Evolutionary conservation across 2,113 vertebrate genomes (phyloP).

Genomic region (Collichthys lucidus): DNA sequence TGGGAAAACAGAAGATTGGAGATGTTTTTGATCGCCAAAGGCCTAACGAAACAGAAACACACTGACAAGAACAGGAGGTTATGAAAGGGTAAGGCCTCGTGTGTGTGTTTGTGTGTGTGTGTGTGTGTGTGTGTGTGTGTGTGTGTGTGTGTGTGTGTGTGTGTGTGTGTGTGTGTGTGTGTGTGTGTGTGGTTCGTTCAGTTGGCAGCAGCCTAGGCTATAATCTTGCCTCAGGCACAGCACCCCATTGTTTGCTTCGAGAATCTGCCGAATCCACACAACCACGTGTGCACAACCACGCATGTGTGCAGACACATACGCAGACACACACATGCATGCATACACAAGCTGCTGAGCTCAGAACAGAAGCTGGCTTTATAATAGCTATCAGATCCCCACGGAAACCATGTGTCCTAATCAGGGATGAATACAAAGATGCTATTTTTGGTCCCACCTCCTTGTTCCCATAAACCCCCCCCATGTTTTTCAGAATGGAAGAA

Average conservation of each 20-base stretch:
- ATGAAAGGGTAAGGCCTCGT: conserved; percentile 20
- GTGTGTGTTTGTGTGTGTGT: no score
- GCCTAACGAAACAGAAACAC: conserved; percentile 27
- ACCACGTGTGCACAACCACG: conserved; percentile 42
- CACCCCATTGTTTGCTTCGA: conserved; percentile 77
- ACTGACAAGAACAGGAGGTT: conserved; percentile 50
- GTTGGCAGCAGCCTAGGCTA: conserved; percentile 62
- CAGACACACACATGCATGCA: conserved; percentile 40
- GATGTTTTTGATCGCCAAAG: conserved; percentile 5
- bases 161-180: conserved; percentile 22
- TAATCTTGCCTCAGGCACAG: conserved; percentile 79
- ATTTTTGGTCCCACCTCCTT: conserved; percentile 77
- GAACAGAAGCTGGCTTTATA: conserved; percentile 82
- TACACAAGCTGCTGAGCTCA: conserved; percentile 42
- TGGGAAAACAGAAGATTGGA: conserved; percentile 11
- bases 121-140: no score
- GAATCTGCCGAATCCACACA: conserved; percentile 78
- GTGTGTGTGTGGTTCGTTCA: conserved; percentile 34
- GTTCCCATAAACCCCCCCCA: conserved; percentile 53
- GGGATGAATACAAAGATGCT: conserved; percentile 72
- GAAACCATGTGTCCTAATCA: conserved; percentile 70
- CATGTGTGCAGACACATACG: conserved; percentile 36
- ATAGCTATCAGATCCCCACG: conserved; percentile 67
- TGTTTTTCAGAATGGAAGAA: conserved; percentile 51
- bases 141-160: no score